Evolutionary conservation across 2,797 vertebrate species (phyloP).

Genomic region (Ptychadena robeensis): DNA sequence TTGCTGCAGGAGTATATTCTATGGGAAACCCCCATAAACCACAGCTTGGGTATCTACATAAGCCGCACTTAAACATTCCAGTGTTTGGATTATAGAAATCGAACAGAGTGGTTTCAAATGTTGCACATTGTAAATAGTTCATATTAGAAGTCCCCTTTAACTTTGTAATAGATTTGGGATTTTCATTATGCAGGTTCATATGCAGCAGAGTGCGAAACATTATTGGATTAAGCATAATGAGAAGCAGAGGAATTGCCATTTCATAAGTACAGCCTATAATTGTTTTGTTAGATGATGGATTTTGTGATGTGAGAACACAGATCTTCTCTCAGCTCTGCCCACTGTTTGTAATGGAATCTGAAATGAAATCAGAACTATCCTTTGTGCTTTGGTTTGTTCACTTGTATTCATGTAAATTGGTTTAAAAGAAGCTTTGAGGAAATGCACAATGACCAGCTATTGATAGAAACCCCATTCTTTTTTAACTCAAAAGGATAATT

Average conservation of each 20-base stretch:
- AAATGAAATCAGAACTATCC: slow-evolving; percentile 37
- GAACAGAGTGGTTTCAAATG: no score
- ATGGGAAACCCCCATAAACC: no score
- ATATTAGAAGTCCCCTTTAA: not conserved
- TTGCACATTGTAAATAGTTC: no score
- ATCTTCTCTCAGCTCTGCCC: slow-evolving; percentile 19
- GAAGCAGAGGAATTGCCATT: slow-evolving; percentile 1
- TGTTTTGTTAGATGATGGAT: slow-evolving; percentile 43
- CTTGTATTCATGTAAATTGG: slow-evolving; percentile 44
- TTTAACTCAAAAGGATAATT: slow-evolving; percentile 21
- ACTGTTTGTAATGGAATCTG: slow-evolving; percentile 44
- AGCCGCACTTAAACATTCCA: no score
- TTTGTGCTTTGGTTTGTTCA: slow-evolving; percentile 46
- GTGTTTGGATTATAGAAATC: no score
- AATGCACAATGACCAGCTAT: slow-evolving; percentile 4
- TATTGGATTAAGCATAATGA: slow-evolving; percentile 20
- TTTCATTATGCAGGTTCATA: not conserved
- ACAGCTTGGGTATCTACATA: no score
- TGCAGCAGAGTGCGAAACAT: not conserved
- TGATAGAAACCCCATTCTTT: slow-evolving; percentile 16
- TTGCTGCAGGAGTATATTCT: no score
- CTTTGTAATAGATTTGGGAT: not conserved
- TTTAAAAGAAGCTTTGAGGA: slow-evolving; percentile 30
- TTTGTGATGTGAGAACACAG: slow-evolving; percentile 45
- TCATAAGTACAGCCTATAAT: slow-evolving; percentile 15